These are phyloP conservation scores for Tetragonisca angustula DNA, from an alignment of 2,888 invertebrate species.

Conservation along the genomic window DNA sequence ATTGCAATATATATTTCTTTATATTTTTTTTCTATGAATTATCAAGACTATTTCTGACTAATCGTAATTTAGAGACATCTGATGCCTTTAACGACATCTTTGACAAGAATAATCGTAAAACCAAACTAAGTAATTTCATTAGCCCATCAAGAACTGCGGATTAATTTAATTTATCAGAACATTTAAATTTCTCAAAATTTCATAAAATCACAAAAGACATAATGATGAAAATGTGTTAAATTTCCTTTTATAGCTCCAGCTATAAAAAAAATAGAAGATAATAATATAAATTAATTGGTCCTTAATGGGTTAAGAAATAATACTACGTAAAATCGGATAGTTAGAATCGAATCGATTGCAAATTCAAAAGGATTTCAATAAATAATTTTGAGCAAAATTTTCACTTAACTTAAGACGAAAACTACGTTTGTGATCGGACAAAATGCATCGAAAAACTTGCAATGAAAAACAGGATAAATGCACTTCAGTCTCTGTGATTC, in stretches of 20 bases:
- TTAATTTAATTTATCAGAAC: too few relatives aligned
- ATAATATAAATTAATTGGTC: too few relatives aligned
- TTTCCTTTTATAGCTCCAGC: too few relatives aligned
- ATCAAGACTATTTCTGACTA: conserved; percentile 11
- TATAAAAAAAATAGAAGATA: too few relatives aligned
- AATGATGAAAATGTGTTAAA: too few relatives aligned
- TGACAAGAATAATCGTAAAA: not conserved
- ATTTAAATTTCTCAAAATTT: too few relatives aligned
- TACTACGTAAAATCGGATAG: not conserved
- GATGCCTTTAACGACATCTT: not conserved
- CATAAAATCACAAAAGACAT: too few relatives aligned
- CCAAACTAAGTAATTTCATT: not conserved
- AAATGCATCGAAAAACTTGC: not conserved
- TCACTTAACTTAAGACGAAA: not conserved
- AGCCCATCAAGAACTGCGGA: too few relatives aligned
- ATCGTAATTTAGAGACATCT: not conserved
- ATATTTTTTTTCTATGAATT: conserved; percentile 1
- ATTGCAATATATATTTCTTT: conserved; percentile 21
- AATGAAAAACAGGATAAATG: not conserved
- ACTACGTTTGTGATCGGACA: not conserved
- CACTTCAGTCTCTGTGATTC: not conserved
- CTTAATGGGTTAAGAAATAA: not conserved
- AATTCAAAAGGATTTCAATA: not conserved
- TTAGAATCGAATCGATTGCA: not conserved
- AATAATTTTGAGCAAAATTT: conserved; percentile 1